A percentile compares a stretch with the other conserved stretches of the same genome.
Evolutionary conservation across 2,888 invertebrate genomes (phyloP).

Genomic region (Chloroclysta siterata): DNA sequence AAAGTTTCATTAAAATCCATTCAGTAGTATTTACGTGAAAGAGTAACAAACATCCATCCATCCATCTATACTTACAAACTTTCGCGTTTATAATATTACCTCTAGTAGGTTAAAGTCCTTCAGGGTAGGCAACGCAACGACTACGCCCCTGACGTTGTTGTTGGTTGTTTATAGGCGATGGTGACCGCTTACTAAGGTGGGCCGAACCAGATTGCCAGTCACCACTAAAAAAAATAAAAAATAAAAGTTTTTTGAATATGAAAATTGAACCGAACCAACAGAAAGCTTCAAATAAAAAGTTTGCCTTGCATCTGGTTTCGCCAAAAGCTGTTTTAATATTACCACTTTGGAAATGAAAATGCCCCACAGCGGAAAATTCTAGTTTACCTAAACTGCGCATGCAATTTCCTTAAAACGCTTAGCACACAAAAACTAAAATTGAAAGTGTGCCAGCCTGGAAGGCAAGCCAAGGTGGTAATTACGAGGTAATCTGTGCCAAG

Average conservation of each 20-base stretch:
- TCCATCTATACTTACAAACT: too few relatives aligned
- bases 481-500: conserved; percentile 28
- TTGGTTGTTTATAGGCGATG: too few relatives aligned
- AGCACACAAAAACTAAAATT: conserved; percentile 21
- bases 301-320: conserved; percentile 11
- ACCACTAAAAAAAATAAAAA: too few relatives aligned
- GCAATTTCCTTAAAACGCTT: conserved; percentile 29
- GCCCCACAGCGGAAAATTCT: conserved; percentile 15
- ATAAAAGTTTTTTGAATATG: neutral
- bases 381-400: conserved; percentile 28
- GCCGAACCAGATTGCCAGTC: too few relatives aligned
- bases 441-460: conserved; percentile 29
- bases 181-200: too few relatives aligned
- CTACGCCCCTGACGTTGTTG: too few relatives aligned
- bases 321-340: conserved; percentile 19
- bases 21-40: too few relatives aligned
- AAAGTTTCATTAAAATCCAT: too few relatives aligned
- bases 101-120: too few relatives aligned
- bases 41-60: too few relatives aligned
- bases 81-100: too few relatives aligned
- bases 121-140: too few relatives aligned
- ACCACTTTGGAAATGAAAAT: conserved; percentile 26
- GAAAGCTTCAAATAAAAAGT: conserved; percentile 1
- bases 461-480: conserved; percentile 27
- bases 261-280: neutral